phyloP scores from a whole-genome alignment of 2,888 invertebrate genomes.

The Cremastinae sp. region DNA sequence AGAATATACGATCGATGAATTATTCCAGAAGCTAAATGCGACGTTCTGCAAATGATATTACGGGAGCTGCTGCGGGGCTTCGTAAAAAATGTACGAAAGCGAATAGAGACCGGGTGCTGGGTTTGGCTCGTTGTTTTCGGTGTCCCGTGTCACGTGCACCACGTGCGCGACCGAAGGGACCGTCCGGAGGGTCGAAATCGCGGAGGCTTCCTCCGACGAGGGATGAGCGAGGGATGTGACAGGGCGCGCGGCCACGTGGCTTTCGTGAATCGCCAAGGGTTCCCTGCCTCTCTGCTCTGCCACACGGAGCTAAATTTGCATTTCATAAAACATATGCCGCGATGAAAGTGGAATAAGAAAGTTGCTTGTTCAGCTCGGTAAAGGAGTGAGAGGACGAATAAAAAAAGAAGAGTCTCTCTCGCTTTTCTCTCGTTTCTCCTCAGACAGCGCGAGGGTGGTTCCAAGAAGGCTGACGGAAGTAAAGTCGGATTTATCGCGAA shows the following conservation, averaged over 20 bases:
- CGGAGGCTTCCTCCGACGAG: slow-evolving; percentile 9
- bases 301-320: slow-evolving; percentile 70
- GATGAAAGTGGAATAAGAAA: slow-evolving; percentile 65
- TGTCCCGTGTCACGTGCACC: slow-evolving; percentile 56
- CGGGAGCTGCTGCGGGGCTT: too few relatives aligned
- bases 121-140: background rate
- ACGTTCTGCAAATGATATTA: too few relatives aligned
- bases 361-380: slow-evolving; percentile 67
- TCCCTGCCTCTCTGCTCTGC: slow-evolving; percentile 43
- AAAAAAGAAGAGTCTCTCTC: slow-evolving; percentile 28
- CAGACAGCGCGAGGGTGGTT: slow-evolving; percentile 45
- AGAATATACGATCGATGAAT: too few relatives aligned
- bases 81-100: too few relatives aligned
- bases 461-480: slow-evolving; percentile 57
- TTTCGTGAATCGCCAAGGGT: slow-evolving; percentile 57
- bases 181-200: slow-evolving; percentile 30
- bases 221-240: slow-evolving; percentile 55
- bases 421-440: slow-evolving; percentile 17
- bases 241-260: slow-evolving; percentile 57
- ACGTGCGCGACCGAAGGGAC: slow-evolving; percentile 46
- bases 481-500: slow-evolving; percentile 53
- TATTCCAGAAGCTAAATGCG: too few relatives aligned
- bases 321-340: slow-evolving; percentile 73
- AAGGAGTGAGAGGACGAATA: slow-evolving; percentile 53
- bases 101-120: background rate